Conservation (phyloP, 1,140 invertebrate genomes). For the Drosophila melanica region DNA sequence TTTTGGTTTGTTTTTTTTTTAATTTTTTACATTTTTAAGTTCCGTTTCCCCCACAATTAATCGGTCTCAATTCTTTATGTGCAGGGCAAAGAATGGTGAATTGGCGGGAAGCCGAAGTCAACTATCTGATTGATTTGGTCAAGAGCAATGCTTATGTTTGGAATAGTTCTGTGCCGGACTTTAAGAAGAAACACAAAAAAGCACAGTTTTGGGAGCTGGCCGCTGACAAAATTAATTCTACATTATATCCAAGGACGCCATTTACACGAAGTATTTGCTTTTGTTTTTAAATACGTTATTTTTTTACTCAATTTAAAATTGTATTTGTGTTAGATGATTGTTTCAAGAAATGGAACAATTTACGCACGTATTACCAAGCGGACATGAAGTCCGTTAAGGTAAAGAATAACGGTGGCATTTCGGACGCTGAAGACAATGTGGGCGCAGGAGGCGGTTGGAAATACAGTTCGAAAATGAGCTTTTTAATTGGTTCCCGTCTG, state of each 20-base stretch:
- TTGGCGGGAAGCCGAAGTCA: constrained; percentile 32
- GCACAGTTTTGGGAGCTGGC: constrained; percentile 17
- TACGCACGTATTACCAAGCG: constrained; percentile 19
- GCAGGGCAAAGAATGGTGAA: constrained; percentile 9
- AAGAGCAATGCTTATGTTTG: constrained; percentile 16
- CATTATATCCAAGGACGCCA: constrained; percentile 1
- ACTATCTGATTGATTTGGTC: constrained; percentile 28
- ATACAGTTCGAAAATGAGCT: constrained; percentile 29
- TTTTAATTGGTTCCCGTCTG: constrained; percentile 6
- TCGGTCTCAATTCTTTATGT: not conserved
- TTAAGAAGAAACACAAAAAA: constrained; percentile 25
- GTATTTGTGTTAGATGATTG: constrained; percentile 11
- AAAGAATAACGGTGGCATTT: not conserved
- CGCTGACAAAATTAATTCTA: constrained; percentile 15
- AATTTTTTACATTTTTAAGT: not conserved
- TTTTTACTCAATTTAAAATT: not conserved
- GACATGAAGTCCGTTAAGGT: constrained; percentile 15
- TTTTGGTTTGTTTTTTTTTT: not conserved
- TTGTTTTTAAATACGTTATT: not conserved
- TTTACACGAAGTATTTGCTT: constrained; percentile 27
- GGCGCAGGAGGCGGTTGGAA: constrained; percentile 12
- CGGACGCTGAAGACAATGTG: not conserved
- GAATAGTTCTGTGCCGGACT: constrained; percentile 17
- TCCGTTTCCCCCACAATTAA: not conserved
- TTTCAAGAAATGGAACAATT: constrained; percentile 34